phyloP scores from a whole-genome alignment of 1,140 invertebrate genomes.

The Oreohelix idahoensis region DNA sequence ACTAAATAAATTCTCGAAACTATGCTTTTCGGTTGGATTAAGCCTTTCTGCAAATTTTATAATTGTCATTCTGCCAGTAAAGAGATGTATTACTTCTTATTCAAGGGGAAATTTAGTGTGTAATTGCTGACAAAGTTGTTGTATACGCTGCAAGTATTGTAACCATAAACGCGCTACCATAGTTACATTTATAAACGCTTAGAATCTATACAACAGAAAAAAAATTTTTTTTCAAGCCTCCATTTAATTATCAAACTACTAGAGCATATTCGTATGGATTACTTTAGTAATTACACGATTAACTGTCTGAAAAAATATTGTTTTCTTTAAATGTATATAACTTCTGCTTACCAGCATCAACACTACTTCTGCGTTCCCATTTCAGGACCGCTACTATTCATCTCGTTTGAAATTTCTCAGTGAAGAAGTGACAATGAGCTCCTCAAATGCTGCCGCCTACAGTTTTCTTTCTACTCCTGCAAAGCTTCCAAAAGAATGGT shows the following conservation, averaged over 20 bases:
- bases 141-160: neutral
- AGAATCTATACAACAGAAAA: neutral
- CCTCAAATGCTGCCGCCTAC: slow-evolving; percentile 46
- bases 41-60: neutral
- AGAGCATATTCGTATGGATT: too few relatives aligned
- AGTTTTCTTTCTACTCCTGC: slow-evolving; percentile 65
- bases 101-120: neutral
- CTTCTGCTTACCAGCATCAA: too few relatives aligned
- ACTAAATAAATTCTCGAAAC: too few relatives aligned
- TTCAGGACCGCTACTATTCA: too few relatives aligned
- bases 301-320: neutral
- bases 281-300: neutral
- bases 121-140: neutral
- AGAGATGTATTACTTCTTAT: too few relatives aligned
- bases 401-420: neutral
- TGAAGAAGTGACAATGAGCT: slow-evolving; percentile 13
- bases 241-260: too few relatives aligned
- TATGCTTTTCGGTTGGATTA: too few relatives aligned
- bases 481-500: slow-evolving; percentile 65
- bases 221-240: too few relatives aligned
- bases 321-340: too few relatives aligned
- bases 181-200: slow-evolving; percentile 27
- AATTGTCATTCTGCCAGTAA: neutral
- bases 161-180: slow-evolving; percentile 38
- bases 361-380: too few relatives aligned